Evolutionary conservation across 2,113 vertebrate species (phyloP), one percentile per base, ranked within the genome.

Genomic region (Terrapene triunguis): DNA sequence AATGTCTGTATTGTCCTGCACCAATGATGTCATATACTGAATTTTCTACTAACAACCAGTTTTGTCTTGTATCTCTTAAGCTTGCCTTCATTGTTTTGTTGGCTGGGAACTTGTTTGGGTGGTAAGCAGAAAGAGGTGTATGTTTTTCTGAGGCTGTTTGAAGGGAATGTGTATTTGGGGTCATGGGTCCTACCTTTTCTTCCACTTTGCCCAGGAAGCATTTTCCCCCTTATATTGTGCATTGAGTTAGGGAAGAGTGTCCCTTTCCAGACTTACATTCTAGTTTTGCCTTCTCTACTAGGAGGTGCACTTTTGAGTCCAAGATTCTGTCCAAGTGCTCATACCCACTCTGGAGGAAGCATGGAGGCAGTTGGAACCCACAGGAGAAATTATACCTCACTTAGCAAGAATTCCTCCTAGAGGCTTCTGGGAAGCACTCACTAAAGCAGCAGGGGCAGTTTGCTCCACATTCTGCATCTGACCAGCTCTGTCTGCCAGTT

Each of bases 131-230:
- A 29, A 51, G 29, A 17, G 7, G 25, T 47, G 13, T 27, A 47
- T 27, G 12, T 27, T 78, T 50, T 47, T 29, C 27, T 80, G 7
- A 35, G 29, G 29, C 13, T 29, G 10, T 74, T 24, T 48, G 8
- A 79, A 0, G 32, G 10, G 55, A 4, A 1, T 48, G 42, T 7
- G 0, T 1, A 1, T 50, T 16, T 51, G 0, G 53, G 17, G 53
- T 76, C 47, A 7, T 1, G 6, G 8, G n/a, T 10, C 47, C 59
- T 86, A 81, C 8, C 29, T 10, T 1, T 6, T 21, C 78, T 80
- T 1, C 16, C 2, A 16, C 38, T 38, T 17, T 6, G 38, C 38
- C 25, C 8, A 54, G 80, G 53, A 54, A 82, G 38, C 22, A 51
- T 24, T 74, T 42, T 12, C 5, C 72, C 72, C 5, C 38, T 6